Evolutionary conservation across 2,113 vertebrate genomes (phyloP).

Genomic region (Neodon shergylaensis): DNA sequence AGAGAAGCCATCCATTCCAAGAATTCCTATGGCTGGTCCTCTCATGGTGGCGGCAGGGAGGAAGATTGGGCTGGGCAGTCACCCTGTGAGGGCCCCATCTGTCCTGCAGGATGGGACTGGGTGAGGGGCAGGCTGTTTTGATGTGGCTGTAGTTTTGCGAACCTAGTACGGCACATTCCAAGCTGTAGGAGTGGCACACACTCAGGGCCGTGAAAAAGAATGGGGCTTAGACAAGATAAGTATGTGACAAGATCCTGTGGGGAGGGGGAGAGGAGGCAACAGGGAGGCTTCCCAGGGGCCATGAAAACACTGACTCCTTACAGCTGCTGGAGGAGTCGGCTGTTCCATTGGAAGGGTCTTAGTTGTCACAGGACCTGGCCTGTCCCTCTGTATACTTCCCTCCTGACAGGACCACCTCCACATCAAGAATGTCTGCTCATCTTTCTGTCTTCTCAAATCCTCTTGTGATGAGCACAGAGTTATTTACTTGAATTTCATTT

Average conservation of each 20-base stretch:
- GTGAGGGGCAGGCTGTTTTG: neutral
- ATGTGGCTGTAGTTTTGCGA: neutral
- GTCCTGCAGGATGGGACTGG: neutral
- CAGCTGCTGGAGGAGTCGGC: neutral
- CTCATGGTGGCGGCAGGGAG: neutral
- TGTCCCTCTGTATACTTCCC: neutral
- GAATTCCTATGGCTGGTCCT: neutral
- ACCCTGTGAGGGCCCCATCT: neutral
- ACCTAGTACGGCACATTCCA: neutral
- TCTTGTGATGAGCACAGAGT: rapidly evolving
- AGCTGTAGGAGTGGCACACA: neutral
- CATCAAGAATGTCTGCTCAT: rapidly evolving
- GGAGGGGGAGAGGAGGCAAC: neutral
- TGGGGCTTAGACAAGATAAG: neutral
- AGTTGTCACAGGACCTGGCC: rapidly evolving
- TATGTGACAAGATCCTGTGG: neutral
- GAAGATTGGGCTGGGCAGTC: rapidly evolving
- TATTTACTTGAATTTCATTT: neutral
- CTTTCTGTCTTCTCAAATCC: neutral
- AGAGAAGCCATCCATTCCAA: neutral
- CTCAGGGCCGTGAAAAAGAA: neutral
- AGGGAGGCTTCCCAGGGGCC: neutral
- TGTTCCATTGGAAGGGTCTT: rapidly evolving
- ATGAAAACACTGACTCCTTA: neutral
- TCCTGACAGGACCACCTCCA: neutral